Conservation (phyloP, 1,140 invertebrate species). For the Achroia grisella region DNA sequence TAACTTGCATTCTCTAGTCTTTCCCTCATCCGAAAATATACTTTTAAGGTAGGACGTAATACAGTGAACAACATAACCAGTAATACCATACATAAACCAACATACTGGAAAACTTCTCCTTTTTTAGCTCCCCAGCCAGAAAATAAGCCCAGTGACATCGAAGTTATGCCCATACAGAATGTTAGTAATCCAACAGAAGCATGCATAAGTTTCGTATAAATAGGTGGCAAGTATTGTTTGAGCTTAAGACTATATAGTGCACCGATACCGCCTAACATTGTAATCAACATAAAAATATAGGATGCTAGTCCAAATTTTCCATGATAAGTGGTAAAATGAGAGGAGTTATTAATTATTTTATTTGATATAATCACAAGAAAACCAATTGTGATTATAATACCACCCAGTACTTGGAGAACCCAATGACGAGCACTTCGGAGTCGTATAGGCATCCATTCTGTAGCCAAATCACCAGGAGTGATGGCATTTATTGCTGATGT, state of each 20-base stretch:
- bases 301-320: conserved; percentile 60
- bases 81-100: conserved; percentile 42
- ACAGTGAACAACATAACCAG: conserved; percentile 55
- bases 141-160: conserved; percentile 55
- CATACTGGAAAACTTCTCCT: conserved; percentile 46
- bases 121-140: conserved; percentile 52
- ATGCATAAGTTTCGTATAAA: conserved; percentile 65
- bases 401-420: conserved; percentile 52
- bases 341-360: conserved; percentile 47
- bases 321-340: conserved; percentile 59
- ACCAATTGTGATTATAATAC: conserved; percentile 38
- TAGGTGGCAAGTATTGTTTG: conserved; percentile 59
- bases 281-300: conserved; percentile 51
- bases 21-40: conserved; percentile 65
- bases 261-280: conserved; percentile 53
- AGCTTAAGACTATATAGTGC: conserved; percentile 62
- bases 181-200: conserved; percentile 53
- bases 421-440: conserved; percentile 64
- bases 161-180: conserved; percentile 52
- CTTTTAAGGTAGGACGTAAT: conserved; percentile 58
- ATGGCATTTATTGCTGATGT: conserved; percentile 63
- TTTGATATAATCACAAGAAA: conserved; percentile 60
- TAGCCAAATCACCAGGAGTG: conserved; percentile 64
- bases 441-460: conserved; percentile 68
- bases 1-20: conserved; percentile 42